Evolutionary conservation across 2,113 vertebrate species (phyloP), one percentile per base, ranked within the genome.

Genomic region (Eupsittula cactorum): DNA sequence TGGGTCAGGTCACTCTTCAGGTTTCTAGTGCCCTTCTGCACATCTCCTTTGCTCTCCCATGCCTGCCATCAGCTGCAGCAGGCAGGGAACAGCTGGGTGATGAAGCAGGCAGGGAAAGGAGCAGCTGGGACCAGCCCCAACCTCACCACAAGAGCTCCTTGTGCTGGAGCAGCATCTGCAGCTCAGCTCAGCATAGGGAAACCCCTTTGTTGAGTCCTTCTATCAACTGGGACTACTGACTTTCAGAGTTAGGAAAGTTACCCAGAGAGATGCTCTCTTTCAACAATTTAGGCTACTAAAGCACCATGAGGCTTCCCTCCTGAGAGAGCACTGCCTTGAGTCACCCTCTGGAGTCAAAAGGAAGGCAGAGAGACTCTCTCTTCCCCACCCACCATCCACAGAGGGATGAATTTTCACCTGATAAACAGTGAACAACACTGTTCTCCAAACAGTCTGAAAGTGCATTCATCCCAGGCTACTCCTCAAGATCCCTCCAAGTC

Each of bases 121-220:
- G 76, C 95, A 97, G 81, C 94, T 97, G 95, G 75, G 88, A 76
- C 42, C 64, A 89, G 84, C 41, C 64, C 37, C 87, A 76, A 0
- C 57, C 87, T 79, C 71, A 91, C 41, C 74, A 74, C 35, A 23
- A 94, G 33, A 82, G 6, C 42, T 47, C 63, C 55, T n/a, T 47
- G 74, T 79, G 85, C 71, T 77, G 68, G 46, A 82, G 79, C 71
- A 94, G 87, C 78, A 86, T 53, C 87, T 82, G 90, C 76, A 74
- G 79, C 82, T 92, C 53, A 42, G 33, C 16, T 49, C 68, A 83
- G 70, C 18, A 0, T 68, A 71, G 91, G 21, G 73, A 93, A 94
- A 82, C 11, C 63, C 68, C 63, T 94, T 68, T 70, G 65, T 47
- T 19, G 13, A 81, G 46, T 47, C 50, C 53, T 52, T 68, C 78